These are phyloP conservation scores for Triplophysa rosa DNA, from an alignment of 2,113 vertebrate genomes.

Conservation along the genomic window DNA sequence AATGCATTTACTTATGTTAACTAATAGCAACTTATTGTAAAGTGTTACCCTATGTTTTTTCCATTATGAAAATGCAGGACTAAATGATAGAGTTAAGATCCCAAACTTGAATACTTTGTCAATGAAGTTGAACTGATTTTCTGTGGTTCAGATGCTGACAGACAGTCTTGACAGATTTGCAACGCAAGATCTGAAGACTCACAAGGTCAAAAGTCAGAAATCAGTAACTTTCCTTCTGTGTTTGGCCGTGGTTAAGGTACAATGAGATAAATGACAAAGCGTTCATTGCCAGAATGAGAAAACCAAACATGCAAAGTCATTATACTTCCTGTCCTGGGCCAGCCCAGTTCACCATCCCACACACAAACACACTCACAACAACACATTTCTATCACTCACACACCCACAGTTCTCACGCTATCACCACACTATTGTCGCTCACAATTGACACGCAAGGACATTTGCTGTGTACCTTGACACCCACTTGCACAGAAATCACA, in stretches of 20 bases:
- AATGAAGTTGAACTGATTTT: no score
- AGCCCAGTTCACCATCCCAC: slow-evolving; percentile 38
- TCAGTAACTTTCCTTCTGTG: slow-evolving; percentile 42
- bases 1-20: no score
- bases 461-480: background rate
- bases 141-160: background rate
- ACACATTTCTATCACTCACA: slow-evolving; percentile 45
- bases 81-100: no score
- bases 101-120: no score
- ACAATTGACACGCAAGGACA: slow-evolving; percentile 50
- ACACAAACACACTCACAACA: slow-evolving; percentile 50
- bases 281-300: slow-evolving; percentile 65
- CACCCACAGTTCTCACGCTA: slow-evolving; percentile 58
- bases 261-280: slow-evolving; percentile 62
- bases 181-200: slow-evolving; percentile 23
- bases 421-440: slow-evolving; percentile 53
- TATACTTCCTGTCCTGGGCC: slow-evolving; percentile 56
- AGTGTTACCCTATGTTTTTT: no score
- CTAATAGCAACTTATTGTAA: no score
- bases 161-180: slow-evolving; percentile 8
- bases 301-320: slow-evolving; percentile 60
- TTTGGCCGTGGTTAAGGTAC: slow-evolving; percentile 53
- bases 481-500: slow-evolving; percentile 32
- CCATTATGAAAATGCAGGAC: no score
- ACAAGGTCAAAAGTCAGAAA: slow-evolving; percentile 45